Evolutionary conservation across 2,888 invertebrate genomes (phyloP).

Genomic region (Synergus gifuensis): DNA sequence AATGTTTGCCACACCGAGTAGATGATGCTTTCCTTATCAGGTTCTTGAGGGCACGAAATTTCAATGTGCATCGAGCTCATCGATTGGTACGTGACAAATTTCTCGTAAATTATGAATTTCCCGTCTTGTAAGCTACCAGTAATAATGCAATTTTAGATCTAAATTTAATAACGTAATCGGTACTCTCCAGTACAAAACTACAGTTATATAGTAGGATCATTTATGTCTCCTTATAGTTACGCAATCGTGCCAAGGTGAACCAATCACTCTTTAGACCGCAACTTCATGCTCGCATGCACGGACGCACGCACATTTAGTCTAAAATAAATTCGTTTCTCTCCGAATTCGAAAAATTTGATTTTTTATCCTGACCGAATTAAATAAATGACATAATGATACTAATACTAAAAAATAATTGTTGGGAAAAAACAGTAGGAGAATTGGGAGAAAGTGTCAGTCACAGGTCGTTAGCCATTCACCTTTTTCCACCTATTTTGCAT

Average conservation of each 20-base stretch:
- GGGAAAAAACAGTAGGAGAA: neutral
- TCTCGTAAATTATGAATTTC: slow-evolving; percentile 46
- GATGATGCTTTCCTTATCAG: slow-evolving; percentile 87
- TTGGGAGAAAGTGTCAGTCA: neutral
- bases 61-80: slow-evolving; percentile 85
- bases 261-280: slow-evolving; percentile 45
- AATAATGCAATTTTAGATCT: slow-evolving; percentile 39
- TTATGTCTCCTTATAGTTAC: slow-evolving; percentile 51
- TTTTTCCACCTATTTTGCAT: too few species aligned
- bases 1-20: slow-evolving; percentile 86
- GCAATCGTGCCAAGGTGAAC: slow-evolving; percentile 62
- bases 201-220: slow-evolving; percentile 50
- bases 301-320: neutral
- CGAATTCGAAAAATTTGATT: neutral
- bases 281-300: neutral
- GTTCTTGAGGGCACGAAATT: slow-evolving; percentile 87
- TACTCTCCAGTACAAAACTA: slow-evolving; percentile 46
- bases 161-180: slow-evolving; percentile 48
- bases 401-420: neutral
- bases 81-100: slow-evolving; percentile 82
- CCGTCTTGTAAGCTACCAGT: slow-evolving; percentile 49
- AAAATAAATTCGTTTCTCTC: neutral
- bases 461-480: too few species aligned
- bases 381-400: neutral
- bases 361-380: neutral